phyloP scores from a whole-genome alignment of 2,888 invertebrate genomes.

The Nomada ruficornis region DNA sequence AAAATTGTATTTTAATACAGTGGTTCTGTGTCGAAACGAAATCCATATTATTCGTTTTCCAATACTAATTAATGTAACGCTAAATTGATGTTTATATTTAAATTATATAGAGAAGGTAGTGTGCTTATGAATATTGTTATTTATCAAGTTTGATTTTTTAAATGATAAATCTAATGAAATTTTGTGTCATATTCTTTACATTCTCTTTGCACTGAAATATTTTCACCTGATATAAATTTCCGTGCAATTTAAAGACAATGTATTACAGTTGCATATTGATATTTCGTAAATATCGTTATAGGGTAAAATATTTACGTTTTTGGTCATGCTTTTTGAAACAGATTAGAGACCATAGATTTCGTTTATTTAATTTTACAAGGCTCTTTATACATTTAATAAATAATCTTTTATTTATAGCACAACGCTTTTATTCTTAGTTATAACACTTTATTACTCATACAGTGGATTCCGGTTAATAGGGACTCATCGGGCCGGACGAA shows the following conservation, averaged over 20 bases:
- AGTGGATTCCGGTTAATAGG: too few species aligned
- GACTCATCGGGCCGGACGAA: too few species aligned
- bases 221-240: conserved; percentile 1
- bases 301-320: not conserved
- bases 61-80: conserved; percentile 10
- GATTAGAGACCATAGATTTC: not conserved
- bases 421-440: not conserved
- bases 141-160: conserved; percentile 28
- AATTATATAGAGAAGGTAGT: conserved; percentile 10
- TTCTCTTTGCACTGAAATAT: not conserved
- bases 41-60: conserved; percentile 7
- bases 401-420: not conserved
- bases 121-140: conserved; percentile 5
- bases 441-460: not conserved
- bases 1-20: not conserved
- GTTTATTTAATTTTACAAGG: not conserved
- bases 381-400: not conserved
- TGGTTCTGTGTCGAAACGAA: not conserved
- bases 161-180: not conserved
- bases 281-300: not conserved
- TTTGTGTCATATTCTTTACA: not conserved
- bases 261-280: not conserved
- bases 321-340: not conserved
- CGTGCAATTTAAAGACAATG: not conserved
- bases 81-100: conserved; percentile 8